phyloP scores from a whole-genome alignment of 2,888 invertebrate species.

The Acanthococcus lagerstroemiae region DNA sequence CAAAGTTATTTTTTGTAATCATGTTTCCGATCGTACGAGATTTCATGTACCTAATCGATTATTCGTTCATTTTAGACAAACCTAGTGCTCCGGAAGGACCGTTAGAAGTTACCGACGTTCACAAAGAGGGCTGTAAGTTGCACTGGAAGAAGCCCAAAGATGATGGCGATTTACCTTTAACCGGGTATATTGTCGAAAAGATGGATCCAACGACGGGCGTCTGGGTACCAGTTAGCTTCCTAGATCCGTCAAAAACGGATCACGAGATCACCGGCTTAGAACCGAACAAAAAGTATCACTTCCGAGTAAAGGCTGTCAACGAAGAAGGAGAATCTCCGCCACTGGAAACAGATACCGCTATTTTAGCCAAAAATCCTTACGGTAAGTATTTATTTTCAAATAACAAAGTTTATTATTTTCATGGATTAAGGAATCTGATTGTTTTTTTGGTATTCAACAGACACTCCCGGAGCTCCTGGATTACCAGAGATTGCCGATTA shows the following conservation, averaged over 20 bases:
- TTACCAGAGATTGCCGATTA: conserved; percentile 82
- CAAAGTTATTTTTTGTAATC: too few species aligned
- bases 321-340: conserved; percentile 96
- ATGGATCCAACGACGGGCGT: conserved; percentile 80
- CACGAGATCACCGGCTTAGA: conserved; percentile 80
- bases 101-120: conserved; percentile 77
- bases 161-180: conserved; percentile 86
- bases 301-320: conserved; percentile 93
- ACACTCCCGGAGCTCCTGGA: conserved; percentile 78
- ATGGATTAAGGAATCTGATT: too few species aligned
- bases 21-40: neutral
- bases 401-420: neutral
- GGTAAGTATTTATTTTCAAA: conserved; percentile 44
- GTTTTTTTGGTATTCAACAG: conserved; percentile 38
- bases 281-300: conserved; percentile 92
- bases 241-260: conserved; percentile 70
- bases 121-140: conserved; percentile 85
- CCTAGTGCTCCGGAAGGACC: conserved; percentile 86
- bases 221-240: conserved; percentile 78
- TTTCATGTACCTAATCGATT: neutral
- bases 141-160: conserved; percentile 93
- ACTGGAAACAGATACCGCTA: conserved; percentile 75
- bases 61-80: conserved; percentile 50
- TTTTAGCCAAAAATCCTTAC: conserved; percentile 94
- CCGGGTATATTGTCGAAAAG: conserved; percentile 86